These are phyloP conservation scores for Bathybates hornii DNA, from an alignment of 2,113 vertebrate species.

Conservation along the genomic window DNA sequence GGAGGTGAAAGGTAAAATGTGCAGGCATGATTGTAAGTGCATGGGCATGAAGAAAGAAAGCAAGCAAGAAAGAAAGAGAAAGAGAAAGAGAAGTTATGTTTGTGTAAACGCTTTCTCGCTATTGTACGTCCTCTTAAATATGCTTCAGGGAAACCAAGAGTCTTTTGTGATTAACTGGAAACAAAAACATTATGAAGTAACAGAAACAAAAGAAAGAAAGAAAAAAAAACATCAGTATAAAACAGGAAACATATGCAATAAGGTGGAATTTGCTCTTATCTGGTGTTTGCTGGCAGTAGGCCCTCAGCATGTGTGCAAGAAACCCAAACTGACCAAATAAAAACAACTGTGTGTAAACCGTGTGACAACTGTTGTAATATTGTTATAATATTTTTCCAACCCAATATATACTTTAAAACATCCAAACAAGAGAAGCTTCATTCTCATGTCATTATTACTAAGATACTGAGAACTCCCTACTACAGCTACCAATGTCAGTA, in stretches of 20 bases:
- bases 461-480: neutral
- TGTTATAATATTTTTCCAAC: neutral
- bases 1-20: neutral
- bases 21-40: neutral
- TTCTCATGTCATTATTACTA: neutral
- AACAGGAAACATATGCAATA: conserved; percentile 35
- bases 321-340: conserved; percentile 48
- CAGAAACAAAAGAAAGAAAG: neutral
- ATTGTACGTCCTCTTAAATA: neutral
- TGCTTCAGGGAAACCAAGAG: neutral
- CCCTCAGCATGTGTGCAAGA: neutral
- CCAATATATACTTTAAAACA: neutral
- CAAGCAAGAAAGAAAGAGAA: neutral
- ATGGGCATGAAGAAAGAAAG: conserved; percentile 31
- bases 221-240: neutral
- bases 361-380: neutral
- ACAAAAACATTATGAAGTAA: neutral
- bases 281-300: neutral
- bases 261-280: conserved; percentile 50
- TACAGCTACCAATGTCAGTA: neutral
- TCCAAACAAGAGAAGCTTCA: neutral
- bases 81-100: neutral
- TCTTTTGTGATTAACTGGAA: neutral
- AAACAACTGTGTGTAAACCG: neutral
- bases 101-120: rapidly evolving